A percentile compares a stretch with the other conserved stretches of the same genome.
phyloP scores from a whole-genome alignment of 2,888 invertebrate genomes.

The Cryptus armator region DNA sequence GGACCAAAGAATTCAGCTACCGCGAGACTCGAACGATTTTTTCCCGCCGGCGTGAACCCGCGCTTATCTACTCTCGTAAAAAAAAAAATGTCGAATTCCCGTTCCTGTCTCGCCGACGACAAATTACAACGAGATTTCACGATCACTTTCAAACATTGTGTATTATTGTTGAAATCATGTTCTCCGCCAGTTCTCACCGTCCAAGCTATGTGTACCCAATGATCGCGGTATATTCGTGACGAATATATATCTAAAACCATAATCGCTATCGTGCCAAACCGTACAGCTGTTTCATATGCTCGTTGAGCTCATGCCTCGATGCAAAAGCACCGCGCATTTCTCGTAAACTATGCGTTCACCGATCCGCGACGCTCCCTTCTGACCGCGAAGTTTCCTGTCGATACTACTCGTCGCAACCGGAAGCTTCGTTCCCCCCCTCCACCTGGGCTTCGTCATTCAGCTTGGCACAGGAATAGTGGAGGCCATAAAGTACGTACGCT shows the following conservation, averaged over 20 bases:
- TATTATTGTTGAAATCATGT: no score
- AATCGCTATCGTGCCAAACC: conserved; percentile 21
- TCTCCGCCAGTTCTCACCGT: no score
- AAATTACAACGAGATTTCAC: no score
- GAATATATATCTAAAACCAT: conserved; percentile 9
- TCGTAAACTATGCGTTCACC: conserved; percentile 69
- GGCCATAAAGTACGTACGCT: conserved; percentile 45
- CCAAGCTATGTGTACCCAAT: no score
- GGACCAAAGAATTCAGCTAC: conserved; percentile 7
- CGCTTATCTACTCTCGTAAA: conserved; percentile 7
- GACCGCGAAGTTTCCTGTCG: conserved; percentile 76
- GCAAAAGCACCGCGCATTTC: conserved; percentile 56
- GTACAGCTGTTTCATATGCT: conserved; percentile 30
- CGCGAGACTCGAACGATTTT: background rate
- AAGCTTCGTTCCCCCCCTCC: conserved; percentile 44
- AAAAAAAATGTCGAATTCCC: no score
- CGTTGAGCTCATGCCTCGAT: conserved; percentile 70
- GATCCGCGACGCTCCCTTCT: conserved; percentile 74
- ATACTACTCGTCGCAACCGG: conserved; percentile 54
- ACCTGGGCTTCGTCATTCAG: conserved; percentile 43
- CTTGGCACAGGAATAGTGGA: conserved; percentile 10
- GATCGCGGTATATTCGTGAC: background rate
- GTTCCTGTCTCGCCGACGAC: background rate
- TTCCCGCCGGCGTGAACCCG: background rate
- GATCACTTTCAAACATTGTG: no score